These are phyloP conservation scores for Cryptosula pallasiana DNA, from an alignment of 2,888 invertebrate genomes.

Conservation along the genomic window DNA sequence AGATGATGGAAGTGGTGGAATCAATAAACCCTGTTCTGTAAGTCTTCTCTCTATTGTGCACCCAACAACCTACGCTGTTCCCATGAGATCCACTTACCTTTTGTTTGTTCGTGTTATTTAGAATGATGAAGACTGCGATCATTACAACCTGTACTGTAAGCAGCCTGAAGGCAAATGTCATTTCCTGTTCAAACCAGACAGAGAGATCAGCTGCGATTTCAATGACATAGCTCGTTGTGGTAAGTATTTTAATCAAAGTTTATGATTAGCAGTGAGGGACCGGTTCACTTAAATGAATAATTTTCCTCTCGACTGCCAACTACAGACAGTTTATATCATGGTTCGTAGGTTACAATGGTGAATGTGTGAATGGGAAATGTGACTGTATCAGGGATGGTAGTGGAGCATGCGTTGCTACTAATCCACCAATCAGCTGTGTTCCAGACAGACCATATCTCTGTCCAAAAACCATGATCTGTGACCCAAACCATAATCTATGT, in stretches of 20 bases:
- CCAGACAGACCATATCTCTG: neutral
- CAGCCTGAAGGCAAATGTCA: neutral
- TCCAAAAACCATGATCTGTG: neutral
- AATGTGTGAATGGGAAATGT: conserved; percentile 3
- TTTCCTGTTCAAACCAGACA: neutral
- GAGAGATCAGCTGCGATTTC: neutral
- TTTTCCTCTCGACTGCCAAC: too few relatives aligned
- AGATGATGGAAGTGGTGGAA: too few relatives aligned
- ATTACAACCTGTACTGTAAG: conserved; percentile 22
- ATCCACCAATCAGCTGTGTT: neutral
- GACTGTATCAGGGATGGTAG: conserved; percentile 14
- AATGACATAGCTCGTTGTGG: neutral
- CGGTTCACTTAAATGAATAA: too few relatives aligned
- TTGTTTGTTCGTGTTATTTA: neutral
- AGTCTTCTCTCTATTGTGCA: neutral
- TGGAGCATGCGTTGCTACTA: neutral
- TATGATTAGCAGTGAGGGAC: too few relatives aligned
- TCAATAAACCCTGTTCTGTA: neutral
- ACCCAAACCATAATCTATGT: neutral
- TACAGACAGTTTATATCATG: neutral
- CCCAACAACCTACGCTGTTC: too few relatives aligned
- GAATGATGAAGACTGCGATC: neutral
- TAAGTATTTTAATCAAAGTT: too few relatives aligned
- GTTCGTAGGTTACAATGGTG: neutral
- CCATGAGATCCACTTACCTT: too few relatives aligned